Evolutionary conservation across 2,888 invertebrate species (phyloP).

Genomic region (Lamellibrachia satsuma): DNA sequence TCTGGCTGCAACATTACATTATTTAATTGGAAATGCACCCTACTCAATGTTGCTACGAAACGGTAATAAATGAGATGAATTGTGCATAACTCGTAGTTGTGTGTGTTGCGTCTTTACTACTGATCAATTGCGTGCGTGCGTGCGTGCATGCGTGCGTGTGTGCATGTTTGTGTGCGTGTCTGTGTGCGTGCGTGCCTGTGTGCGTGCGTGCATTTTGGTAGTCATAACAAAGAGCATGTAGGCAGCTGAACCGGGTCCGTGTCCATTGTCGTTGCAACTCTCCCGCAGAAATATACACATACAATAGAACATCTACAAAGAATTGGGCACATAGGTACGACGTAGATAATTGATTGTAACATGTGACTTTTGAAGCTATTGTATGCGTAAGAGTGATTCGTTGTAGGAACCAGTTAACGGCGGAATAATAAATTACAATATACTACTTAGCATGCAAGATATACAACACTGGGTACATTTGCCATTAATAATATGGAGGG

Average conservation of each 20-base stretch:
- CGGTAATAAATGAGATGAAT: neutral
- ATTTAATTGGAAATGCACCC: neutral
- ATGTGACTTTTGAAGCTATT: neutral
- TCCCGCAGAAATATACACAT: neutral
- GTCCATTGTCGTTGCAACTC: neutral
- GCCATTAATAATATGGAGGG: neutral
- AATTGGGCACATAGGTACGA: neutral
- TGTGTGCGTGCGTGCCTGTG: neutral
- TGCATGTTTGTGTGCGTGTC: neutral
- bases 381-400: neutral
- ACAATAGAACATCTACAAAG: neutral
- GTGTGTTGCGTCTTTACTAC: neutral
- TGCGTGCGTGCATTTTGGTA: neutral
- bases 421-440: neutral
- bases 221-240: neutral
- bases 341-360: neutral
- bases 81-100: neutral
- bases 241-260: neutral
- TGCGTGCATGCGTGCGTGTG: neutral
- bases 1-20: neutral
- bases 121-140: neutral
- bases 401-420: neutral
- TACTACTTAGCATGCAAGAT: neutral
- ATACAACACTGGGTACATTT: neutral
- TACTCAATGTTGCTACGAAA: slow-evolving; percentile 3